phyloP scores from a whole-genome alignment of 2,888 invertebrate genomes.

The Tubiluchus corallicola region DNA sequence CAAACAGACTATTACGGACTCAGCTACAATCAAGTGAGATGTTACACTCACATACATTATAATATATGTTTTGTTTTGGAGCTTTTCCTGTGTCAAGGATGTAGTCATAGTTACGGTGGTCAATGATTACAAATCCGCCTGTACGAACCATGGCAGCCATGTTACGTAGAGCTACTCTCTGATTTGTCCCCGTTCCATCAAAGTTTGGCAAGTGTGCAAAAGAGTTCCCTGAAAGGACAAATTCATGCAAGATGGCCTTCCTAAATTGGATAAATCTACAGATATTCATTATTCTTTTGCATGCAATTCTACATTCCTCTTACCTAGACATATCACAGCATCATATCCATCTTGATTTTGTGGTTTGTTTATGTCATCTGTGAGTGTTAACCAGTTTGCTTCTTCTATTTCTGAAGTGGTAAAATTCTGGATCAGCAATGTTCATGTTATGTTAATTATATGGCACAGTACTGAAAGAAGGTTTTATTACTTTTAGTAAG shows the following conservation, averaged over 20 bases:
- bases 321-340: conserved; percentile 61
- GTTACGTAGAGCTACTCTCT: conserved; percentile 51
- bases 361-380: conserved; percentile 45
- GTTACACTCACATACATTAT: conserved; percentile 58
- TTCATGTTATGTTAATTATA: too few relatives aligned
- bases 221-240: conserved; percentile 41
- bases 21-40: too few relatives aligned
- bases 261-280: too few relatives aligned
- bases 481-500: too few relatives aligned
- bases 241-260: too few relatives aligned
- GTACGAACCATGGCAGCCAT: conserved; percentile 65
- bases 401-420: conserved; percentile 64
- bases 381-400: conserved; percentile 68
- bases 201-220: conserved; percentile 71
- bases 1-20: too few relatives aligned
- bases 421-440: too few relatives aligned
- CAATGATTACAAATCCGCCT: conserved; percentile 62
- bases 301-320: too few relatives aligned
- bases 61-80: conserved; percentile 66
- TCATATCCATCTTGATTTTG: conserved; percentile 47
- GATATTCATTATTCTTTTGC: too few relatives aligned
- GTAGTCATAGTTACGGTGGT: conserved; percentile 71
- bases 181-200: conserved; percentile 55
- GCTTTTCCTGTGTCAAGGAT: conserved; percentile 55
- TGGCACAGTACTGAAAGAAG: too few relatives aligned